A percentile compares a stretch with the other conserved stretches of the same genome.
Evolutionary conservation across 2,797 vertebrate species (phyloP).

Genomic region (Falco novaeseelandiae): DNA sequence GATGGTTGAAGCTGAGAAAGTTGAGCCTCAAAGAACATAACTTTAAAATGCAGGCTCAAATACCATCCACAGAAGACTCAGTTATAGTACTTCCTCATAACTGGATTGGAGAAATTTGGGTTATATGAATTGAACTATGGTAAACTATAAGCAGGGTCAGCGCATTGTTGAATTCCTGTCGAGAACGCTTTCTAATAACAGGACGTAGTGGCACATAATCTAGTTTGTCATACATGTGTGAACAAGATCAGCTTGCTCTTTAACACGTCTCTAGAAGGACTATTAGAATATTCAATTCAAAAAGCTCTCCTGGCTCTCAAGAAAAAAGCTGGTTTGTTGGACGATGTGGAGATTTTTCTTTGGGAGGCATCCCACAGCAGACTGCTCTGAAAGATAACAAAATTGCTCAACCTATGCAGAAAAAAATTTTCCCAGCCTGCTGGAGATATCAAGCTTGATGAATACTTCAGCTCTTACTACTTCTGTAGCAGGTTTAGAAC

Average conservation of each 20-base stretch:
- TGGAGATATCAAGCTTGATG: not conserved
- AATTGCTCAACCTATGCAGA: not conserved
- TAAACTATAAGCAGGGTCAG: not conserved
- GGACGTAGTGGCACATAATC: fast-evolving
- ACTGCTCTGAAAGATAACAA: constrained; percentile 22
- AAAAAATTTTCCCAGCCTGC: not conserved
- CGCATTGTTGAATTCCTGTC: not conserved
- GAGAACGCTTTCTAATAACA: not conserved
- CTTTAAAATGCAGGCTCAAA: not conserved
- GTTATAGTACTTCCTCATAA: not conserved
- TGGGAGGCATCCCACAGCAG: not conserved
- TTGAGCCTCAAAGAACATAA: not conserved
- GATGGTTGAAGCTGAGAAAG: not conserved
- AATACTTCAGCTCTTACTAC: not conserved
- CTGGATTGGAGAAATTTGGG: not conserved
- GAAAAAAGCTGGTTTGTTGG: not conserved
- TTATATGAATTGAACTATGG: not conserved
- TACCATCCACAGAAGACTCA: not conserved
- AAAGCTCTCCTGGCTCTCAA: not conserved
- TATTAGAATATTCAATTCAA: not conserved
- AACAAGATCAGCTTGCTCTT: not conserved
- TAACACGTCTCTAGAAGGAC: not conserved
- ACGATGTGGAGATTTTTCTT: constrained; percentile 11
- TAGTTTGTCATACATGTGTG: not conserved
- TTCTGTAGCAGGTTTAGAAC: not conserved